These are phyloP conservation scores for Palythoa grandis DNA, from an alignment of 92 coral and sea anemone species.

Conservation along the genomic window DNA sequence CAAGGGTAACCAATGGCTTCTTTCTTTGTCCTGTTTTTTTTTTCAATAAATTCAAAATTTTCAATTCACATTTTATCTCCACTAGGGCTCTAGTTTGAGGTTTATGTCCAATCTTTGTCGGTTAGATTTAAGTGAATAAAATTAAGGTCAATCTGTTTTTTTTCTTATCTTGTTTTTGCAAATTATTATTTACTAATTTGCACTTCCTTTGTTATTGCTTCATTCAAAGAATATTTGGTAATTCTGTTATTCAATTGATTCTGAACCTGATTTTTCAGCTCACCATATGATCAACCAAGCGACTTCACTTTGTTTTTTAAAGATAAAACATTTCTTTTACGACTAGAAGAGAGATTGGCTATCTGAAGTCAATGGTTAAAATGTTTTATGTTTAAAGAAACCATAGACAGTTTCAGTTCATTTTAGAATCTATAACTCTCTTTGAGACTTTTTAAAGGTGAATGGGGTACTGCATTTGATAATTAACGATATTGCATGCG, in stretches of 20 bases:
- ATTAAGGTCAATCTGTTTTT: not conserved
- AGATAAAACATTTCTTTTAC: not conserved
- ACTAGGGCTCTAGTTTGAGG: no score
- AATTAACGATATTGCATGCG: slow-evolving; percentile 1
- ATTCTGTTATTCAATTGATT: not conserved
- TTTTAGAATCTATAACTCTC: not conserved
- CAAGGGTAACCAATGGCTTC: not conserved
- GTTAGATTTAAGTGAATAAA: not conserved
- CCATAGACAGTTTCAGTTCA: not conserved
- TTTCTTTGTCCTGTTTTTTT: not conserved
- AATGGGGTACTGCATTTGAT: not conserved
- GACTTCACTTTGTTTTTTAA: not conserved
- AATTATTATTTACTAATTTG: not conserved
- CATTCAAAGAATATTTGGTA: not conserved
- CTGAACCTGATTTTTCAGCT: not conserved
- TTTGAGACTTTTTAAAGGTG: not conserved
- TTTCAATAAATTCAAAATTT: slow-evolving; percentile 2
- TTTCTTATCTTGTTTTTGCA: not conserved
- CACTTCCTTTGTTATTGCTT: slow-evolving; percentile 2
- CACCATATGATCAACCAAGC: slow-evolving; percentile 1
- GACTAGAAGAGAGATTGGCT: not conserved
- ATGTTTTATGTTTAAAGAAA: not conserved
- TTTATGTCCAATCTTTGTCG: not conserved
- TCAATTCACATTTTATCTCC: slow-evolving; percentile 9
- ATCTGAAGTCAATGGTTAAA: not conserved